Conservation (phyloP, 2,797 vertebrate genomes). For the Geotrypetes seraphini region DNA sequence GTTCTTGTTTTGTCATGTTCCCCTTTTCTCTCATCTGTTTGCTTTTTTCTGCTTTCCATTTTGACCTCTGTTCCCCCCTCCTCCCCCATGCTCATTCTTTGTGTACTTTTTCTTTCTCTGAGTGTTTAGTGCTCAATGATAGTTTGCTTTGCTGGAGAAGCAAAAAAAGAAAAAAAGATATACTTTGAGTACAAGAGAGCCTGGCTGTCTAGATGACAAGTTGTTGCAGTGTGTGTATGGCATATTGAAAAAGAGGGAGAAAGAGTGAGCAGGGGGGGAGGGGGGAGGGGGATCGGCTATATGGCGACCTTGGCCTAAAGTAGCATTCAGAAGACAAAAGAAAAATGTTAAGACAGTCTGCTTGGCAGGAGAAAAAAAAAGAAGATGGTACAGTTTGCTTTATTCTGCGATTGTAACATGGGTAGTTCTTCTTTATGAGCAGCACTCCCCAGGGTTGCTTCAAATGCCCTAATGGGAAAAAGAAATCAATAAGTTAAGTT, state of each 20-base stretch:
- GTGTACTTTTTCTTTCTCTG: no score
- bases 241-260: slow-evolving; percentile 5
- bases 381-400: slow-evolving; percentile 16
- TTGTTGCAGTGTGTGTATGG: slow-evolving; percentile 2
- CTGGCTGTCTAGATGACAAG: slow-evolving; percentile 25
- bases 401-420: no score
- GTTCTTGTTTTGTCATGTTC: slow-evolving; percentile 1
- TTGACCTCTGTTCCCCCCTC: no score
- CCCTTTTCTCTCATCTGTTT: no score
- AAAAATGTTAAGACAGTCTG: slow-evolving; percentile 8
- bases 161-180: slow-evolving; percentile 16
- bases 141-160: neutral
- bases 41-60: no score
- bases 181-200: no score
- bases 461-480: slow-evolving; percentile 27
- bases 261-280: slow-evolving; percentile 4
- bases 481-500: slow-evolving; percentile 36
- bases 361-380: slow-evolving; percentile 6
- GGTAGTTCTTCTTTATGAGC: slow-evolving; percentile 28
- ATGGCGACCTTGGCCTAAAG: slow-evolving; percentile 5
- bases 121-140: no score
- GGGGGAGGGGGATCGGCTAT: slow-evolving; percentile 10
- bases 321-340: neutral
- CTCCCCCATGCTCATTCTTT: no score
- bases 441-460: slow-evolving; percentile 15